A percentile compares a stretch with the other conserved stretches of the same genome.
Evolutionary conservation across 2,888 invertebrate genomes (phyloP).

Genomic region (Tipula helvola): DNA sequence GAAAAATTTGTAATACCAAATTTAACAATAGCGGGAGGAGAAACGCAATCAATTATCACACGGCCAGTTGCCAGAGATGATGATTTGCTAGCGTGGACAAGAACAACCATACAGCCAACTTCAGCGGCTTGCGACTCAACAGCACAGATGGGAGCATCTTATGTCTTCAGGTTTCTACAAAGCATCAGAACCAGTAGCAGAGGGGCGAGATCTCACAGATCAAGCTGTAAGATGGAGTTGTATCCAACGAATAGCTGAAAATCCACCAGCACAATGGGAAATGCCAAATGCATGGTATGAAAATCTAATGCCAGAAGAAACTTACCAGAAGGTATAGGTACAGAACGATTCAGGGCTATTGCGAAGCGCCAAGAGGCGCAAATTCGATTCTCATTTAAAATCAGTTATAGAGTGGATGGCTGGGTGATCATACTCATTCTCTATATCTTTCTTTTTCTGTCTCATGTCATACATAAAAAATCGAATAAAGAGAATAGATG

Average conservation of each 20-base stretch:
- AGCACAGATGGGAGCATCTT: background rate
- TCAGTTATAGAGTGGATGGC: too few species aligned
- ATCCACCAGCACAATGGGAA: background rate
- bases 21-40: too few species aligned
- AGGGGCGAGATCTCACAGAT: background rate
- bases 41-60: too few species aligned
- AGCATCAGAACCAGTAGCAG: background rate
- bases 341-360: background rate
- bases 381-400: too few species aligned
- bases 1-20: too few species aligned
- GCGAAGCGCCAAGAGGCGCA: background rate
- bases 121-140: background rate
- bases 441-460: too few species aligned
- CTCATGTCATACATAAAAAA: too few species aligned
- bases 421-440: too few species aligned
- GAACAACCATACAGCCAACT: background rate
- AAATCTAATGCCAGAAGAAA: background rate
- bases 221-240: background rate
- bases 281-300: background rate
- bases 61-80: background rate
- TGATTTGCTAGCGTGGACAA: background rate
- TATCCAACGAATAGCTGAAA: background rate
- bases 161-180: background rate
- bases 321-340: background rate
- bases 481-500: too few species aligned